Evolutionary conservation across 2,113 vertebrate genomes (phyloP).

Genomic region (Heteronetta atricapilla): DNA sequence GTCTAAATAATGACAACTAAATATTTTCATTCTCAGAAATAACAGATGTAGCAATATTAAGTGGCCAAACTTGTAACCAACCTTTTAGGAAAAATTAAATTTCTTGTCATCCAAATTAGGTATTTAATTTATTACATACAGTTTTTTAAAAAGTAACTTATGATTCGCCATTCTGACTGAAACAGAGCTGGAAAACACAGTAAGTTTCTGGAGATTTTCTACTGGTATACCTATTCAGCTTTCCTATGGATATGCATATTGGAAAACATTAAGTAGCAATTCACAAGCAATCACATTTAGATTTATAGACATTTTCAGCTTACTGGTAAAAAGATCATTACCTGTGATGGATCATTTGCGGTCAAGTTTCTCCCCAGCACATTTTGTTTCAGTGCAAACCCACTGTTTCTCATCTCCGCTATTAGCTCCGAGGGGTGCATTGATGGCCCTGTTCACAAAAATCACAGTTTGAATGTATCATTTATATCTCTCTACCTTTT

Average conservation of each 20-base stretch:
- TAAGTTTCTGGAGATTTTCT: constrained; percentile 57
- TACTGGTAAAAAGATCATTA: constrained; percentile 89
- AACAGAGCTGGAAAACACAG: constrained; percentile 61
- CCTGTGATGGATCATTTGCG: constrained; percentile 95
- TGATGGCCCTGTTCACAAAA: constrained; percentile 98
- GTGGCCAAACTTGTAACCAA: not conserved
- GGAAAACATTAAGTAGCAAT: constrained; percentile 83
- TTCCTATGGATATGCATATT: constrained; percentile 85
- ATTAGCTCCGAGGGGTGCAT: constrained; percentile 99
- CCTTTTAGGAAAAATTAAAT: constrained; percentile 38
- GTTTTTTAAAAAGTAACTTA: constrained; percentile 58
- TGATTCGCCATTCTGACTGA: constrained; percentile 60
- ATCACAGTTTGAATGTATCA: constrained; percentile 94
- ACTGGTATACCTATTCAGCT: constrained; percentile 47
- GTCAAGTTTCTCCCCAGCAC: constrained; percentile 96
- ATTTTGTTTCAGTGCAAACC: constrained; percentile 99
- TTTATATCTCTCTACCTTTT: constrained; percentile 89
- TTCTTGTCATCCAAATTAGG: constrained; percentile 41
- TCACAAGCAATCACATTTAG: constrained; percentile 85
- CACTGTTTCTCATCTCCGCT: constrained; percentile 99
- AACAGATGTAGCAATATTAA: not conserved
- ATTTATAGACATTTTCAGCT: constrained; percentile 84
- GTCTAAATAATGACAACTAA: not conserved
- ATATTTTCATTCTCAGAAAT: not conserved
- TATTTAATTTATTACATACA: constrained; percentile 70